A percentile compares a stretch with the other conserved stretches of the same genome.
phyloP scores from a whole-genome alignment of 2,888 invertebrate genomes.

The Chloroclysta siterata region DNA sequence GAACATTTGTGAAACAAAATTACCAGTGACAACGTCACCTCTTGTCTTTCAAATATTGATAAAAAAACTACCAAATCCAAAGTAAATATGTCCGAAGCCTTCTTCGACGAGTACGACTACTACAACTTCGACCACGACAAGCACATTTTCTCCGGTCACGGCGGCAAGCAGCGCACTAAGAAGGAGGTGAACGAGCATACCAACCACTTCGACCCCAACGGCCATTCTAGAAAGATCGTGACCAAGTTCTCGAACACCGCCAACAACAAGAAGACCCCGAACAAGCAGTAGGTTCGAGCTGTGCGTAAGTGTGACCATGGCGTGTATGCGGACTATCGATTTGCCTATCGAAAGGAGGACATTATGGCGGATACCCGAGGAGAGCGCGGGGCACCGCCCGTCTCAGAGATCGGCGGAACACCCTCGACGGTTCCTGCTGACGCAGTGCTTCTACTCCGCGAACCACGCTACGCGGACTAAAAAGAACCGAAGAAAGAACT shows the following conservation, averaged over 20 bases:
- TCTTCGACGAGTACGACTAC: slow-evolving; percentile 96
- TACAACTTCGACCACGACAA: slow-evolving; percentile 98
- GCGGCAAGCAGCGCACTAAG: slow-evolving; percentile 96
- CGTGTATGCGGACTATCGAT: slow-evolving; percentile 72
- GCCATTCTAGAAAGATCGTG: slow-evolving; percentile 96
- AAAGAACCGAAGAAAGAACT: slow-evolving; percentile 41
- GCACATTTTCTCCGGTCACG: slow-evolving; percentile 93
- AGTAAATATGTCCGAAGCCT: slow-evolving; percentile 91
- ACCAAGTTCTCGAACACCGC: slow-evolving; percentile 94
- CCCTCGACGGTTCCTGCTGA: slow-evolving; percentile 72
- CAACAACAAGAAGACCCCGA: slow-evolving; percentile 88
- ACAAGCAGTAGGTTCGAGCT: slow-evolving; percentile 61
- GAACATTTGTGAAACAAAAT: slow-evolving; percentile 66
- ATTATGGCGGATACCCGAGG: slow-evolving; percentile 76
- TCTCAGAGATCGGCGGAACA: slow-evolving; percentile 80
- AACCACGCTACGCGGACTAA: slow-evolving; percentile 58
- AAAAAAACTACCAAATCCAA: slow-evolving; percentile 45
- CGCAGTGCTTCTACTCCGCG: slow-evolving; percentile 69
- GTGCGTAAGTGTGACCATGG: slow-evolving; percentile 67
- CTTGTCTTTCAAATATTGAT: slow-evolving; percentile 49
- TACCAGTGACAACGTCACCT: slow-evolving; percentile 58
- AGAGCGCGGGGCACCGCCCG: slow-evolving; percentile 64
- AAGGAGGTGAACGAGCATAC: slow-evolving; percentile 95
- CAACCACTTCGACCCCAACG: slow-evolving; percentile 95
- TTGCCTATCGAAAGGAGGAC: slow-evolving; percentile 76